A percentile compares a stretch with the other conserved stretches of the same genome.
These are phyloP conservation scores for Hapalemur alaotrensis DNA, from an alignment of 2,797 vertebrate genomes.

Conservation along the genomic window DNA sequence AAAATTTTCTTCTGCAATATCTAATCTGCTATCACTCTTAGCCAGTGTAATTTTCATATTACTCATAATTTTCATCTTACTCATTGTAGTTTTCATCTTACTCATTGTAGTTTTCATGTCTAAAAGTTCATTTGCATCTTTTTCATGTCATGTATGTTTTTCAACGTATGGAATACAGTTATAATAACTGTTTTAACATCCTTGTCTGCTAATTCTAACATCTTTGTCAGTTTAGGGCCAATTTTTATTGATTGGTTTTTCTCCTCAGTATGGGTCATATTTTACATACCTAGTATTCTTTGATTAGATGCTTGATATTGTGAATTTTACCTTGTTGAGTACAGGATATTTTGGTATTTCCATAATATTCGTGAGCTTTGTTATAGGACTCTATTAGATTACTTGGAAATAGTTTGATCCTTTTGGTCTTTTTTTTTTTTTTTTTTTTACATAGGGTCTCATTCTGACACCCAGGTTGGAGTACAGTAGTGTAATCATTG, in stretches of 20 bases:
- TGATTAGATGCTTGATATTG: background rate
- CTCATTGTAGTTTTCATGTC: background rate
- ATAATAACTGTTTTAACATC: background rate
- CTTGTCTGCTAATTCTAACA: background rate
- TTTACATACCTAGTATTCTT: conserved; percentile 13
- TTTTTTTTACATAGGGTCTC: background rate
- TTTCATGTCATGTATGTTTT: background rate
- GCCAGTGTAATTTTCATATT: background rate
- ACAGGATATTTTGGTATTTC: conserved; percentile 43
- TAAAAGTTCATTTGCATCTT: background rate
- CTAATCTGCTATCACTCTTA: background rate
- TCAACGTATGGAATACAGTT: background rate
- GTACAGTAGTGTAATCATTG: background rate
- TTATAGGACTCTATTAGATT: background rate
- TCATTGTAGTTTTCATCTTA: background rate
- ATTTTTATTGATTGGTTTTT: background rate
- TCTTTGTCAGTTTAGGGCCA: background rate
- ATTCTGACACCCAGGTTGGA: background rate
- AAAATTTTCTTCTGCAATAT: conserved; percentile 29
- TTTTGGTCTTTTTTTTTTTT: background rate
- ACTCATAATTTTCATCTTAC: background rate
- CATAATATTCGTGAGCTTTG: conserved; percentile 16
- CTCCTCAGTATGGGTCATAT: background rate
- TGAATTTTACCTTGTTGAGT: background rate
- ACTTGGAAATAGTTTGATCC: background rate